A percentile compares a stretch with the other conserved stretches of the same genome.
Conservation (phyloP, 2,888 invertebrate species). For the Cyclophora albipunctata region DNA sequence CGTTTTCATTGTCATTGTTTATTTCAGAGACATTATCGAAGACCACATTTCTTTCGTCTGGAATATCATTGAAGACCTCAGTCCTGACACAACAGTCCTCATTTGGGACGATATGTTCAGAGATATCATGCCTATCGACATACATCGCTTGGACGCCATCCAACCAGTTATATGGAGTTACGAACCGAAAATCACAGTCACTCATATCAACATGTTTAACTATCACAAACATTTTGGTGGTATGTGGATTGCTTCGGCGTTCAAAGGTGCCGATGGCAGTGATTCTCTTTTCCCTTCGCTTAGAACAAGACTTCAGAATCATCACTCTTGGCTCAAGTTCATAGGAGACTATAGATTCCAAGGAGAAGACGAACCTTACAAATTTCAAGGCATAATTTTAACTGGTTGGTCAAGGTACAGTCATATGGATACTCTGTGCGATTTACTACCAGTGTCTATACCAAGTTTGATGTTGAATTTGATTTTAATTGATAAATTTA, state of each 20-base stretch:
- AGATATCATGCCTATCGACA: constrained; percentile 60
- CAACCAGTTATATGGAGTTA: constrained; percentile 86
- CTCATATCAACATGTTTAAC: constrained; percentile 25
- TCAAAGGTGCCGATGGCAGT: constrained; percentile 83
- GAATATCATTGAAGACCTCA: constrained; percentile 54
- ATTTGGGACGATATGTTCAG: constrained; percentile 92
- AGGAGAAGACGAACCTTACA: constrained; percentile 9
- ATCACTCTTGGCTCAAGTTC: constrained; percentile 81
- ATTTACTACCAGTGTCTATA: constrained; percentile 76
- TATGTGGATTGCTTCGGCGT: constrained; percentile 89
- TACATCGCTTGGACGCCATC: constrained; percentile 62
- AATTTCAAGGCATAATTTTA: constrained; percentile 79
- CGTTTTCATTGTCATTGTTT: constrained; percentile 5
- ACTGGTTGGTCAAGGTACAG: constrained; percentile 85
- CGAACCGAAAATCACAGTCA: constrained; percentile 14
- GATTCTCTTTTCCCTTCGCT: constrained; percentile 71
- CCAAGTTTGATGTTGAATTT: constrained; percentile 79
- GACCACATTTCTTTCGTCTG: constrained; percentile 76
- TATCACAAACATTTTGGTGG: constrained; percentile 67
- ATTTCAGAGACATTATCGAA: constrained; percentile 74
- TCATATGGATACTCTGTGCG: constrained; percentile 79
- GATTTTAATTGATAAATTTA: constrained; percentile 55
- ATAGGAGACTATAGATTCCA: constrained; percentile 53
- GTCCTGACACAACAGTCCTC: constrained; percentile 74
- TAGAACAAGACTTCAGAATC: constrained; percentile 80